These are phyloP conservation scores for Suillia variegata DNA, from an alignment of 2,888 invertebrate genomes.

Conservation along the genomic window DNA sequence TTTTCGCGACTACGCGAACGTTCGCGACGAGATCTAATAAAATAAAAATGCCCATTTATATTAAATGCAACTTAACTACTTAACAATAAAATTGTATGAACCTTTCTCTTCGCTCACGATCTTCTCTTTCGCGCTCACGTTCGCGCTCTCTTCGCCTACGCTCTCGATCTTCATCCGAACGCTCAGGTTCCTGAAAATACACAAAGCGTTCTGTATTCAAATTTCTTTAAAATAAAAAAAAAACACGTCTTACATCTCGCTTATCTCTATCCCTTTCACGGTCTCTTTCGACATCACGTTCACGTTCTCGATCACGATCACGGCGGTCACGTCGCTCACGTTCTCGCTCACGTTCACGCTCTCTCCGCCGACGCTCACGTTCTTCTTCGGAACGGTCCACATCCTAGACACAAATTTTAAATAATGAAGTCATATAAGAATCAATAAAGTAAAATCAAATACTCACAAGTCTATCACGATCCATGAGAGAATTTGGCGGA, in stretches of 20 bases:
- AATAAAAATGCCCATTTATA: slow-evolving; percentile 8
- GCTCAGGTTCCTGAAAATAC: slow-evolving; percentile 35
- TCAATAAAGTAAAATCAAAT: too few species aligned
- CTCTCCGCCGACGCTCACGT: slow-evolving; percentile 51
- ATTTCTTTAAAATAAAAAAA: neutral
- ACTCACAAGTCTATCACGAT: too few species aligned
- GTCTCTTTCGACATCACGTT: slow-evolving; percentile 31
- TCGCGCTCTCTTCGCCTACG: slow-evolving; percentile 46
- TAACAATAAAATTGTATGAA: neutral
- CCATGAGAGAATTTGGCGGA: slow-evolving; percentile 17
- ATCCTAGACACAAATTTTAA: neutral
- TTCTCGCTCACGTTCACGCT: slow-evolving; percentile 60
- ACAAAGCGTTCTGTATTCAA: neutral
- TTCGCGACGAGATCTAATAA: slow-evolving; percentile 48
- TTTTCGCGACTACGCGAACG: slow-evolving; percentile 72
- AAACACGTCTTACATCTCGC: slow-evolving; percentile 32
- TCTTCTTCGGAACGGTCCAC: slow-evolving; percentile 42
- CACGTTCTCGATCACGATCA: slow-evolving; percentile 32
- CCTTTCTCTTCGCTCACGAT: too few species aligned
- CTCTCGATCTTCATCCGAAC: slow-evolving; percentile 46
- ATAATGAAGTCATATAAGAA: too few species aligned
- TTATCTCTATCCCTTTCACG: slow-evolving; percentile 45
- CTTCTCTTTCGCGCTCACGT: slow-evolving; percentile 50
- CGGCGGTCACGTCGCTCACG: slow-evolving; percentile 47
- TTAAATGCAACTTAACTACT: neutral